Percentiles rank a stretch among this genome's conserved stretches.
Evolutionary conservation across 2,888 invertebrate species (phyloP).

Genomic region (Drepanosiphum platanoidis): DNA sequence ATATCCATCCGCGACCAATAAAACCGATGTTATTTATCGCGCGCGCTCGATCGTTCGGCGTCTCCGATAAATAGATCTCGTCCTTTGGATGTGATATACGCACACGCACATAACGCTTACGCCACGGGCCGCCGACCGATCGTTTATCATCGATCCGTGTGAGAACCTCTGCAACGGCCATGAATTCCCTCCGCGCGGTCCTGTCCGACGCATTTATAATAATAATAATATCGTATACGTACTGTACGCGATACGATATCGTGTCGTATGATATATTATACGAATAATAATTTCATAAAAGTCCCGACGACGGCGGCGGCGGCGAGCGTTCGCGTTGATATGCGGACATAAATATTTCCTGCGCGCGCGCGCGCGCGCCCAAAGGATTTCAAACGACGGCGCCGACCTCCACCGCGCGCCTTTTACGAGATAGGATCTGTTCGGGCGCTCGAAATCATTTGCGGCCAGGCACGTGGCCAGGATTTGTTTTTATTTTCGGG

Average conservation of each 20-base stretch:
- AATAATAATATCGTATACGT: too few relatives aligned
- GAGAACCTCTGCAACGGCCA: conserved; percentile 43
- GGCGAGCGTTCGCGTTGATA: background rate
- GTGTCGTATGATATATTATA: background rate
- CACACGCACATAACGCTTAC: background rate
- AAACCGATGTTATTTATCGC: conserved; percentile 54
- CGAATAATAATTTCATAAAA: background rate
- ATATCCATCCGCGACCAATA: conserved; percentile 1
- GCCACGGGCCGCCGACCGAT: conserved; percentile 43
- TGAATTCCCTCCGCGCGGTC: too few relatives aligned
- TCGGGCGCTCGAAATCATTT: too few relatives aligned
- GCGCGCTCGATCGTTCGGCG: conserved; percentile 2
- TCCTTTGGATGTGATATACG: background rate
- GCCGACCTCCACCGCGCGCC: too few relatives aligned
- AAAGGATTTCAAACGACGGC: too few relatives aligned
- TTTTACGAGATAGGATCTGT: too few relatives aligned
- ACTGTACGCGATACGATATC: background rate
- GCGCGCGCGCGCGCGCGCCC: background rate
- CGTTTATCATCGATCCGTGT: conserved; percentile 59
- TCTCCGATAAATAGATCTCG: conserved; percentile 48
- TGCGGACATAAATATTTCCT: background rate
- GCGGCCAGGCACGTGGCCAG: too few relatives aligned
- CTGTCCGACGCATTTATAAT: too few relatives aligned
- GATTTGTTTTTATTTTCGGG: too few relatives aligned
- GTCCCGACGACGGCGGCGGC: background rate